Evolutionary conservation across 2,113 vertebrate genomes (phyloP).

Genomic region (Oreocharis arfaki): DNA sequence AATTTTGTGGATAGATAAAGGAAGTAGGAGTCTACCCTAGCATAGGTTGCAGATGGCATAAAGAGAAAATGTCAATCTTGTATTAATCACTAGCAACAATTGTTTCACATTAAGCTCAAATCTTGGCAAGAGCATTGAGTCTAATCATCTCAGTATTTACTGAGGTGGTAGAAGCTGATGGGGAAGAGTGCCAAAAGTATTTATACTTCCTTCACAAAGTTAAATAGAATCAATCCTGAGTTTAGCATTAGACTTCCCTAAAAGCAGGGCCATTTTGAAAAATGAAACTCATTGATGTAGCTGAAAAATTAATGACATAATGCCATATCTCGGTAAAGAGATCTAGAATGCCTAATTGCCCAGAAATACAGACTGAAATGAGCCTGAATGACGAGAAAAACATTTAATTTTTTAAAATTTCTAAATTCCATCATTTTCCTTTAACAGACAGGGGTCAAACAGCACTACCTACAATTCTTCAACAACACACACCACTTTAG

Average conservation of each 20-base stretch:
- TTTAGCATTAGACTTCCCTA: background rate
- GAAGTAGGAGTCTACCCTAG: background rate
- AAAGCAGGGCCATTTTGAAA: background rate
- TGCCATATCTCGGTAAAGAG: background rate
- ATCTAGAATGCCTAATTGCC: background rate
- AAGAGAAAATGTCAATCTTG: background rate
- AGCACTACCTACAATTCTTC: background rate
- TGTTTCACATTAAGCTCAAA: background rate
- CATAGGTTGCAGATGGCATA: background rate
- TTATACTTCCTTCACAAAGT: background rate
- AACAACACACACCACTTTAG: background rate
- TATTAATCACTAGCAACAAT: background rate
- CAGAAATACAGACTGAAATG: background rate
- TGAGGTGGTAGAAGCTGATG: background rate
- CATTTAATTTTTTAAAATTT: background rate
- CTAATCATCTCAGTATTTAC: background rate
- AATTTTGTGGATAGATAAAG: background rate
- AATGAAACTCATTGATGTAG: background rate
- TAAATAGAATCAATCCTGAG: background rate
- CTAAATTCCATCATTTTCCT: background rate
- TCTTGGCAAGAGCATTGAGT: background rate
- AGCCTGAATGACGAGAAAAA: background rate
- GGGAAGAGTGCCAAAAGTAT: background rate
- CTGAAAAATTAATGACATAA: background rate
- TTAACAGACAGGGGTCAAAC: background rate